Conservation (phyloP, 2,113 vertebrate genomes). For the Okapia johnstoni region DNA sequence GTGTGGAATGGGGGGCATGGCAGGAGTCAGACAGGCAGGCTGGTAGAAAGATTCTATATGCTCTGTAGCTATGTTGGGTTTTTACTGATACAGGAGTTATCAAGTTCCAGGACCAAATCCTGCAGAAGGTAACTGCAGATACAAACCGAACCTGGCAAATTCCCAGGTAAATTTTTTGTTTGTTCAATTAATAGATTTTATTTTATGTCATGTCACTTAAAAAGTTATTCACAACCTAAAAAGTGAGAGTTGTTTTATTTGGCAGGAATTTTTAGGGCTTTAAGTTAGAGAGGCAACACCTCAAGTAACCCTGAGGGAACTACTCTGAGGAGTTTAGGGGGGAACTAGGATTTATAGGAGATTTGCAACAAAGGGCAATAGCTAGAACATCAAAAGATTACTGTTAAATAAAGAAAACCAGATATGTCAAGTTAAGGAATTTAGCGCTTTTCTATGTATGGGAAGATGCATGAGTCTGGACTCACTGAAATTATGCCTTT, state of each 20-base stretch:
- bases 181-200: neutral
- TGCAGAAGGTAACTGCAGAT: neutral
- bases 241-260: neutral
- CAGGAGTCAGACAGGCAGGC: neutral
- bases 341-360: neutral
- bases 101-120: neutral
- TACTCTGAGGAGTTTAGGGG: neutral
- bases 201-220: neutral
- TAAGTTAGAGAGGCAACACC: neutral
- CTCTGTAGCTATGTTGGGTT: neutral
- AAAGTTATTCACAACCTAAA: neutral
- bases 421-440: neutral
- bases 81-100: neutral
- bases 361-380: neutral
- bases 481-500: neutral
- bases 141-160: neutral
- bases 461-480: neutral
- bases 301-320: neutral
- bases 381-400: neutral
- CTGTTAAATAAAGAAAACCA: neutral
- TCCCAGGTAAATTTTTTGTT: neutral
- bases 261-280: neutral
- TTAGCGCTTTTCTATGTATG: neutral
- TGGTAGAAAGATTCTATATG: neutral
- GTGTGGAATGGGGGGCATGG: neutral